These are phyloP conservation scores for Varanus salvator DNA, from an alignment of 2,113 vertebrate genomes.

Conservation along the genomic window DNA sequence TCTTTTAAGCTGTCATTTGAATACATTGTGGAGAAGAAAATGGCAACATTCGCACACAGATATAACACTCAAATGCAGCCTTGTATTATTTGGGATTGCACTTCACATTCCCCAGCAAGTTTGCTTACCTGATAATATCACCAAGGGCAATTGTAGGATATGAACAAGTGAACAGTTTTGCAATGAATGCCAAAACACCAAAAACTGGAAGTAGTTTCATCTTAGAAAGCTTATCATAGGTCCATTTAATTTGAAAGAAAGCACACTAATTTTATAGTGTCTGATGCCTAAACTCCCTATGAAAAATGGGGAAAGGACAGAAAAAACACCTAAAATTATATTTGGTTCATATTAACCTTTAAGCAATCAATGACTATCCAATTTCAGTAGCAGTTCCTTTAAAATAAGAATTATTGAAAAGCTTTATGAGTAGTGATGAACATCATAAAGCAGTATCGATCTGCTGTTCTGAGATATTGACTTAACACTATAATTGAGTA, in stretches of 20 bases:
- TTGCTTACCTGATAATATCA: neutral
- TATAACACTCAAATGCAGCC: neutral
- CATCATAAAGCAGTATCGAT: conserved; percentile 71
- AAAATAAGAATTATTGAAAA: conserved; percentile 79
- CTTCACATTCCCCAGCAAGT: neutral
- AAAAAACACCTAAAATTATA: conserved; percentile 42
- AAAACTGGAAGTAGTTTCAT: neutral
- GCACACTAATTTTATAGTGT: conserved; percentile 3
- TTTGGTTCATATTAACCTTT: conserved; percentile 67
- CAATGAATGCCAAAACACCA: neutral
- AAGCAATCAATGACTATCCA: conserved; percentile 72
- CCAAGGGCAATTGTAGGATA: neutral
- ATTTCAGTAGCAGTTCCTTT: conserved; percentile 68
- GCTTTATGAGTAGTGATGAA: conserved; percentile 66
- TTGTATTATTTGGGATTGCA: neutral
- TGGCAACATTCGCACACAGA: neutral
- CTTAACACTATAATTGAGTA: conserved; percentile 59
- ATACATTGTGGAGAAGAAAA: neutral
- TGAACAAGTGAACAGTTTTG: neutral
- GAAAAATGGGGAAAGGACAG: conserved; percentile 1
- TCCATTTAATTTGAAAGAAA: neutral
- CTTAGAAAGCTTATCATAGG: neutral
- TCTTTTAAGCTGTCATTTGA: too few species aligned
- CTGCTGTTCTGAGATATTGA: conserved; percentile 56
- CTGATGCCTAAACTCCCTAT: conserved; percentile 1